Conservation (phyloP, 2,113 vertebrate genomes). For the Edolisoma coerulescens region DNA sequence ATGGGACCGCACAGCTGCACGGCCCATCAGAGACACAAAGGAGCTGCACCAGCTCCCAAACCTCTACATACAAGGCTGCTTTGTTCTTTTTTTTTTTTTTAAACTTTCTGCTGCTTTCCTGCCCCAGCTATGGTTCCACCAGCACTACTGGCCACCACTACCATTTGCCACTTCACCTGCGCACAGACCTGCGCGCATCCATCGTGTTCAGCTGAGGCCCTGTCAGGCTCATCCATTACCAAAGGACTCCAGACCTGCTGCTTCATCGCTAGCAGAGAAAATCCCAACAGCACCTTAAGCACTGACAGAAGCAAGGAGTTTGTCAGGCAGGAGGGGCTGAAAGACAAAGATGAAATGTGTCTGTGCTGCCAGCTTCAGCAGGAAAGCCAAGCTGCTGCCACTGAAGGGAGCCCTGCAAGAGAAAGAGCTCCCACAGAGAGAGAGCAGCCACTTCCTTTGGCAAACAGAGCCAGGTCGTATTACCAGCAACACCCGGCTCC, state of each 20-base stretch:
- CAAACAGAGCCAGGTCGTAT: neutral
- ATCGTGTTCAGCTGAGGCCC: neutral
- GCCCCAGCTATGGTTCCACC: neutral
- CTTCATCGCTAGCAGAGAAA: neutral
- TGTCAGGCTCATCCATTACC: neutral
- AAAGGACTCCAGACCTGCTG: neutral
- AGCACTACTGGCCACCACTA: neutral
- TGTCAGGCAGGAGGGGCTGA: neutral
- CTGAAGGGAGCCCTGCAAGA: neutral
- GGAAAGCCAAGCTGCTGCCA: neutral
- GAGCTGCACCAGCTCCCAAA: accelerated
- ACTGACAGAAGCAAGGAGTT: neutral
- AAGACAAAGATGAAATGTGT: neutral
- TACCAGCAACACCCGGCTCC: neutral
- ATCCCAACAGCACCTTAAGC: neutral
- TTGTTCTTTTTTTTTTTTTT: no score
- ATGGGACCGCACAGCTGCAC: neutral
- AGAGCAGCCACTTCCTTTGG: neutral
- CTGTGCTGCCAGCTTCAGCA: neutral
- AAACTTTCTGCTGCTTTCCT: neutral
- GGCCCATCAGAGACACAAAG: neutral
- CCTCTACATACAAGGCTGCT: neutral
- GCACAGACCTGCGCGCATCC: neutral
- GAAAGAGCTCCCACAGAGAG: neutral
- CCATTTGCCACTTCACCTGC: no score